Percentiles rank a stretch among this genome's conserved stretches.
Evolutionary conservation across 1,140 invertebrate species (phyloP).

Genomic region (Drosophila equinoxialis): DNA sequence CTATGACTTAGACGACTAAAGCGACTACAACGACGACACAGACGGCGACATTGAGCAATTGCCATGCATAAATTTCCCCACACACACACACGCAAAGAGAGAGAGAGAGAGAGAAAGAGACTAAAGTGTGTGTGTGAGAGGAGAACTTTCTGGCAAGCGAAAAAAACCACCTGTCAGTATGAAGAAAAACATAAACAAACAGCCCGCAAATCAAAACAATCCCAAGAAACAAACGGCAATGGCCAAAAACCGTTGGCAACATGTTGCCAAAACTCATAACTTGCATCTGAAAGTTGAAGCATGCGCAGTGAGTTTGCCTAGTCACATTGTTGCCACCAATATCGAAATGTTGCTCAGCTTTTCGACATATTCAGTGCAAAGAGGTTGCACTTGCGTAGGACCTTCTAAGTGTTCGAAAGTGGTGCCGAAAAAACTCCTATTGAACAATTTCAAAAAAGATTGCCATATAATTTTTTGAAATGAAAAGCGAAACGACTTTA

Average conservation of each 20-base stretch:
- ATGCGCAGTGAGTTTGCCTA: slow-evolving; percentile 22
- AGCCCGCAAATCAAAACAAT: slow-evolving; percentile 66
- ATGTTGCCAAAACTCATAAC: slow-evolving; percentile 34
- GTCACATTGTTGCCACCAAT: slow-evolving; percentile 40
- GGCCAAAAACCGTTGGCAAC: slow-evolving; percentile 16
- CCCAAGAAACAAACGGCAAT: neutral
- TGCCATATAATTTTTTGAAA: no score
- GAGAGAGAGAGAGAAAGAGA: neutral
- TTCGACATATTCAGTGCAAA: slow-evolving; percentile 31
- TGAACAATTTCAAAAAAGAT: no score
- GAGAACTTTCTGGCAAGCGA: neutral
- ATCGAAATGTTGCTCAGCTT: slow-evolving; percentile 38
- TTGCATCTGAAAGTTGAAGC: slow-evolving; percentile 3
- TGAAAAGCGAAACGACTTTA: no score
- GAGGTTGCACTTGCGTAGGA: slow-evolving; percentile 49
- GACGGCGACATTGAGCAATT: slow-evolving; percentile 73
- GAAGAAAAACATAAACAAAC: slow-evolving; percentile 65
- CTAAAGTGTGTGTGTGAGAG: no score
- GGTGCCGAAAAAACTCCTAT: neutral
- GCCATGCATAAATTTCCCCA: slow-evolving; percentile 67
- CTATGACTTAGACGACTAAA: neutral
- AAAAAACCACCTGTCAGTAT: slow-evolving; percentile 55
- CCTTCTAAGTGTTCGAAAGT: neutral
- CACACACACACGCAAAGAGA: slow-evolving; percentile 26
- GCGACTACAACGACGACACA: slow-evolving; percentile 20